A percentile compares a stretch with the other conserved stretches of the same genome.
phyloP scores from a whole-genome alignment of 2,888 invertebrate genomes.

The Caenorhabditis sp. region DNA sequence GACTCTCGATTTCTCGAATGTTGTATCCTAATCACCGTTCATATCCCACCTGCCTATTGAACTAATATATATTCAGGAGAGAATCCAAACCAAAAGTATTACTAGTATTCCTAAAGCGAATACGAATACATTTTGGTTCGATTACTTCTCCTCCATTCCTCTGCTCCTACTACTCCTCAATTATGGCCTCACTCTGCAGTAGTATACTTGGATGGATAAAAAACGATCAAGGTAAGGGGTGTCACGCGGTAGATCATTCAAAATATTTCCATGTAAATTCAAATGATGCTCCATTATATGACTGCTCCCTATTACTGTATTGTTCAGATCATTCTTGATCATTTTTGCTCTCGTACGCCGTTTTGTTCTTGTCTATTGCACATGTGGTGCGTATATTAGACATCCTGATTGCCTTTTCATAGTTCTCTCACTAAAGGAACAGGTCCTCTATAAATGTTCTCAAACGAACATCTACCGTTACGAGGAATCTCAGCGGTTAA shows the following conservation, averaged over 20 bases:
- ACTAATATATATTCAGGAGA: conserved; percentile 23
- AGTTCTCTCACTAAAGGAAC: conserved; percentile 3
- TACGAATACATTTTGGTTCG: conserved; percentile 48
- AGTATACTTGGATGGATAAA: conserved; percentile 49
- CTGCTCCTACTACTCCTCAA: neutral
- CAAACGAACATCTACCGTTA: conserved; percentile 9
- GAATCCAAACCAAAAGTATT: conserved; percentile 30
- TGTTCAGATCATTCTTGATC: conserved; percentile 1
- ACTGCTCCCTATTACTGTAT: neutral
- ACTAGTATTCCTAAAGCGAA: conserved; percentile 40
- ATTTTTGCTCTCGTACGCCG: neutral
- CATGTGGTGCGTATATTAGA: conserved; percentile 7
- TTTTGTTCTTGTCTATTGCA: conserved; percentile 9
- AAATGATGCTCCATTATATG: neutral
- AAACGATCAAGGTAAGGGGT: conserved; percentile 43
- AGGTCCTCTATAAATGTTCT: neutral
- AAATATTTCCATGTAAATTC: neutral
- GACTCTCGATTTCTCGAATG: conserved; percentile 42
- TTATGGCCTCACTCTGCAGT: conserved; percentile 54
- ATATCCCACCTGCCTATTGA: conserved; percentile 6
- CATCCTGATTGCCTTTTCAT: conserved; percentile 8
- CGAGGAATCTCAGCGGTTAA: conserved; percentile 27
- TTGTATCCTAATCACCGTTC: conserved; percentile 39
- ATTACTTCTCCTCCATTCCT: conserved; percentile 5
- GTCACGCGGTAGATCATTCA: neutral